A percentile compares a stretch with the other conserved stretches of the same genome.
These are phyloP conservation scores for Watsonalla cultraria DNA, from an alignment of 2,888 invertebrate genomes.

Conservation along the genomic window DNA sequence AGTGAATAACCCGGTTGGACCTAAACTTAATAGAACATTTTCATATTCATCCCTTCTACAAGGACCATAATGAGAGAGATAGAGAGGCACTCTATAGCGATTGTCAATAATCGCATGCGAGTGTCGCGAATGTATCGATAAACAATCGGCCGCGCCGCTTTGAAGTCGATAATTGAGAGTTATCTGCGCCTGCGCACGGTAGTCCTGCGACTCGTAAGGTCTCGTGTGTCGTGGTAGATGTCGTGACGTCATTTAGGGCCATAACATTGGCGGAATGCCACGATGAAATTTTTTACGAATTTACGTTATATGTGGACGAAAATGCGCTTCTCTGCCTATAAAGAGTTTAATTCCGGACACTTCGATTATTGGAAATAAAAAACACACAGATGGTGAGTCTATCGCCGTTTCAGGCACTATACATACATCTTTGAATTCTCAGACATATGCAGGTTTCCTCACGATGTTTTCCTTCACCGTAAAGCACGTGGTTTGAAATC, in stretches of 20 bases:
- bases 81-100: no score
- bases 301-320: background rate
- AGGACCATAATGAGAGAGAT: no score
- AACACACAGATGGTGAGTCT: no score
- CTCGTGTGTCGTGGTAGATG: background rate
- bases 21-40: no score
- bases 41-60: no score
- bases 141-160: conserved; percentile 17
- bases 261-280: conserved; percentile 6
- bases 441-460: no score
- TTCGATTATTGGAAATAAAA: no score
- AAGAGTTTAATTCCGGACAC: background rate
- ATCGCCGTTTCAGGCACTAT: no score
- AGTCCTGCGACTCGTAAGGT: conserved; percentile 18
- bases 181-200: conserved; percentile 24
- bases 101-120: background rate
- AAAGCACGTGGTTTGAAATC: no score
- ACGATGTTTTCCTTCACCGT: no score
- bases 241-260: conserved; percentile 11
- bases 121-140: conserved; percentile 4
- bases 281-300: background rate
- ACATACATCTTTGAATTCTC: no score
- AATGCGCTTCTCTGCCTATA: background rate
- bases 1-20: no score
- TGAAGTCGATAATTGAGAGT: conserved; percentile 36